A percentile compares a stretch with the other conserved stretches of the same genome.
These are phyloP conservation scores for Amblyopsis rosae DNA, from an alignment of 2,113 vertebrate species.

Conservation along the genomic window DNA sequence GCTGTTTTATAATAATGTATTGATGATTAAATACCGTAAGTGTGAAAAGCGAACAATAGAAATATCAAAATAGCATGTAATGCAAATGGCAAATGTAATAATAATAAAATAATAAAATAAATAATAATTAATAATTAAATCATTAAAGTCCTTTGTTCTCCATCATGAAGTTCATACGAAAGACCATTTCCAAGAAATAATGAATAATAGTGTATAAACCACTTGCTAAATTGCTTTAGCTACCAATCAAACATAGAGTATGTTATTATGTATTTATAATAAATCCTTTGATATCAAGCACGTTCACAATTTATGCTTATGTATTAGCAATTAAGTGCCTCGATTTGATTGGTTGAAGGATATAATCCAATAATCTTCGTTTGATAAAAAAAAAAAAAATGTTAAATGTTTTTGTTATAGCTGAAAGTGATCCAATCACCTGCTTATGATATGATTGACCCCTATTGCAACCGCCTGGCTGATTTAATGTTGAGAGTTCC, in stretches of 20 bases:
- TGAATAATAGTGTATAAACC: slow-evolving; percentile 50
- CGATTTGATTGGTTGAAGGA: too few relatives aligned
- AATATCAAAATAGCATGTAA: background rate
- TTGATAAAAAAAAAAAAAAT: too few relatives aligned
- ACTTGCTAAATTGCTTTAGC: slow-evolving; percentile 20
- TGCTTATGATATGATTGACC: too few relatives aligned
- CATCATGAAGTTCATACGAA: slow-evolving; percentile 53
- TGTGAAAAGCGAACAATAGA: background rate
- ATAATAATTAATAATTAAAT: background rate
- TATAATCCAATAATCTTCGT: too few relatives aligned
- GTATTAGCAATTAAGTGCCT: too few relatives aligned
- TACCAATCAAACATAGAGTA: slow-evolving; percentile 17
- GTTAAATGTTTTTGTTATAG: too few relatives aligned
- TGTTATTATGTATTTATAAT: too few relatives aligned
- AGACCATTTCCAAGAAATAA: slow-evolving; percentile 58
- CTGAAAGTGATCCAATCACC: too few relatives aligned
- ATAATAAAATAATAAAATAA: too few relatives aligned
- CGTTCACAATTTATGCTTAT: too few relatives aligned
- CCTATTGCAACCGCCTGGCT: too few relatives aligned
- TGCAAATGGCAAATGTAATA: background rate
- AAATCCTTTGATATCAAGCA: slow-evolving; percentile 19
- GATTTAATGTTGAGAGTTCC: too few relatives aligned
- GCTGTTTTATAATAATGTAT: background rate
- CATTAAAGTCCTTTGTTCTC: slow-evolving; percentile 64
- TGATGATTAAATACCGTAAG: slow-evolving; percentile 1